Percentiles rank a stretch among this genome's conserved stretches.
These are phyloP conservation scores for Zaprionus lachaisei DNA, from an alignment of 1,140 invertebrate genomes.

Conservation along the genomic window DNA sequence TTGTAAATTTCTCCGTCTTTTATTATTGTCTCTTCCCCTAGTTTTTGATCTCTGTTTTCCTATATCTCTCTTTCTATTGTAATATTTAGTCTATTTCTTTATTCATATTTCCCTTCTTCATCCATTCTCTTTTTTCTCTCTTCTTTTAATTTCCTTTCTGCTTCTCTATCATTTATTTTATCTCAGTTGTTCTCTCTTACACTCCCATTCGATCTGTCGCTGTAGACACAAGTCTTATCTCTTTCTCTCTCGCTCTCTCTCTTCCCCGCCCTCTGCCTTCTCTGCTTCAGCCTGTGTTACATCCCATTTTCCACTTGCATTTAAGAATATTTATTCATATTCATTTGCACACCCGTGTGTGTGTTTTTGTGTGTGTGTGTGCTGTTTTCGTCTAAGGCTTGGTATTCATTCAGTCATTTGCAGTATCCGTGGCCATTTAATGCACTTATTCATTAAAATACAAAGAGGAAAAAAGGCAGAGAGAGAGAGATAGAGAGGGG, in stretches of 20 bases:
- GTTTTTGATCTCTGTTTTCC: no score
- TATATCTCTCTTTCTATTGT: no score
- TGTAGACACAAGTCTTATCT: neutral
- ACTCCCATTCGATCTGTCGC: neutral
- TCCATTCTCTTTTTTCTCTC: neutral
- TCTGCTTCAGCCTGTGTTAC: neutral
- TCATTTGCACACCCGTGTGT: neutral
- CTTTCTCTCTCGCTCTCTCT: neutral
- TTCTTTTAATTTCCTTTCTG: neutral
- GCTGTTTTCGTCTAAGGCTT: slow-evolving; percentile 54
- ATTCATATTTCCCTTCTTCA: no score
- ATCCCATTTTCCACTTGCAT: slow-evolving; percentile 19
- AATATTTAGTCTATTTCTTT: no score
- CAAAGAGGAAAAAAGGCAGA: slow-evolving; percentile 37
- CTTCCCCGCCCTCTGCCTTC: neutral
- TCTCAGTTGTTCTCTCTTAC: neutral
- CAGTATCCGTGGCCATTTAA: slow-evolving; percentile 71
- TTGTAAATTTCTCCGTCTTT: no score
- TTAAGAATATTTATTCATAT: slow-evolving; percentile 57
- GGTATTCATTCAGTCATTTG: slow-evolving; percentile 71
- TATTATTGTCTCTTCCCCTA: no score
- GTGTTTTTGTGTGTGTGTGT: slow-evolving; percentile 12
- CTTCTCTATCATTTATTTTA: neutral
- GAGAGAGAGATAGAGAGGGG: neutral
- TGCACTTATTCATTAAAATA: slow-evolving; percentile 82